A percentile compares a stretch with the other conserved stretches of the same genome.
Evolutionary conservation across 2,888 invertebrate species (phyloP).

Genomic region (Junonia oenone): DNA sequence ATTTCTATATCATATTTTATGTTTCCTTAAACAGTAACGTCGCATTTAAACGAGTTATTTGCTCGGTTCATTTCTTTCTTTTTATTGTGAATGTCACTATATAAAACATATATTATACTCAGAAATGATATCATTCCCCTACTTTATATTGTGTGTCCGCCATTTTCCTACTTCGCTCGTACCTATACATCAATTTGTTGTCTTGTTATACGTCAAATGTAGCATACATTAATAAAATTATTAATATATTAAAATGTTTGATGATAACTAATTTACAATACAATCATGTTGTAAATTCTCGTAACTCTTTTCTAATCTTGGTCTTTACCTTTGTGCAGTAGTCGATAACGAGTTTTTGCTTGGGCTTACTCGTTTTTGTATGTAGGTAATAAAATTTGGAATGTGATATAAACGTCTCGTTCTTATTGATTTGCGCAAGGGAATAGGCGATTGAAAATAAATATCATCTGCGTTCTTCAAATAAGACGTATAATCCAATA

Average conservation of each 20-base stretch:
- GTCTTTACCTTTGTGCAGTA: neutral
- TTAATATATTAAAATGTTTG: neutral
- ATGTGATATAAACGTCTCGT: neutral
- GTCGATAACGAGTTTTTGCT: neutral
- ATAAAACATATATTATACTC: slow-evolving; percentile 31
- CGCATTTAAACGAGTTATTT: slow-evolving; percentile 35
- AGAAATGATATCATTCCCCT: slow-evolving; percentile 34
- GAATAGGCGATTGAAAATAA: neutral
- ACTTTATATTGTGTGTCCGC: neutral
- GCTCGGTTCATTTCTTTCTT: slow-evolving; percentile 19
- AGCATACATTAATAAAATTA: no score
- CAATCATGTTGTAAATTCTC: no score
- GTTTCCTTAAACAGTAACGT: neutral
- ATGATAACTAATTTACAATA: neutral
- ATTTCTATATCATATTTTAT: neutral
- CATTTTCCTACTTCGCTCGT: neutral
- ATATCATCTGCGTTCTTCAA: neutral
- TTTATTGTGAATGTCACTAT: slow-evolving; percentile 29
- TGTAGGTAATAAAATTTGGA: neutral
- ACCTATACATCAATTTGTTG: no score
- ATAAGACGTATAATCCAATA: neutral
- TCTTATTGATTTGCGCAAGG: neutral
- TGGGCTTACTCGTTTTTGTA: neutral
- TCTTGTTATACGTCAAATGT: no score
- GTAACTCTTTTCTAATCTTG: neutral